A percentile compares a stretch with the other conserved stretches of the same genome.
phyloP scores from a whole-genome alignment of 92 coral and sea anemone genomes.

The Pocillopora grandis region DNA sequence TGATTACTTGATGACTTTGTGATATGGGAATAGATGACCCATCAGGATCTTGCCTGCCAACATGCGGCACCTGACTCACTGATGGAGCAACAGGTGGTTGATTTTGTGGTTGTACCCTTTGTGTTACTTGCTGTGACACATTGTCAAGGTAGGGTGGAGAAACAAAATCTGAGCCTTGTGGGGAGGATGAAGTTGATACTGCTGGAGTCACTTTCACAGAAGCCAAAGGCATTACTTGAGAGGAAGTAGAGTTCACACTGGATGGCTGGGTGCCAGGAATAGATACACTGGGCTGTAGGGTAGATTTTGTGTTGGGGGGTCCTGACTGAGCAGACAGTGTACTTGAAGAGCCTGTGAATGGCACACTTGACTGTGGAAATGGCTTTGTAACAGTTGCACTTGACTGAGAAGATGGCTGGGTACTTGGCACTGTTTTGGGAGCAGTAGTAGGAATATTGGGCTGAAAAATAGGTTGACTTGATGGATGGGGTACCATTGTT shows the following conservation, averaged over 20 bases:
- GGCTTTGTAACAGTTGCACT: conserved; percentile 8
- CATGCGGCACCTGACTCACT: conserved; percentile 13
- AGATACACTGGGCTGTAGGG: not conserved
- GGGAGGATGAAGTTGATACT: conserved; percentile 8
- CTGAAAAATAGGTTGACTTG: conserved; percentile 1
- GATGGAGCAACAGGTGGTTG: conserved; percentile 3
- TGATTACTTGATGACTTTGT: conserved; percentile 1
- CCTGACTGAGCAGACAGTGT: conserved; percentile 3
- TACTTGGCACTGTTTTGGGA: conserved; percentile 14
- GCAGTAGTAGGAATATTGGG: not conserved
- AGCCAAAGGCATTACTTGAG: not conserved
- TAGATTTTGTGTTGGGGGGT: not conserved
- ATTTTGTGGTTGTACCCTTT: not conserved
- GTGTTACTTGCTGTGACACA: conserved; percentile 6
- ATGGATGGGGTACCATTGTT: conserved; percentile 4
- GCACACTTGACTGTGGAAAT: not conserved
- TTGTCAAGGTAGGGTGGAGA: conserved; percentile 8
- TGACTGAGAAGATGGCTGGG: conserved; percentile 21
- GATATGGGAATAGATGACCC: conserved; percentile 1
- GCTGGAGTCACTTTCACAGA: conserved; percentile 14
- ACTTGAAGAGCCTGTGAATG: conserved; percentile 3
- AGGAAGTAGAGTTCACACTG: conserved; percentile 6
- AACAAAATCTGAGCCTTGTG: not conserved
- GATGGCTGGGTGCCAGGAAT: conserved; percentile 8
- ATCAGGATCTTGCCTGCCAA: conserved; percentile 6